Conservation (phyloP, 2,888 invertebrate genomes). For the Escarpia spicata region DNA sequence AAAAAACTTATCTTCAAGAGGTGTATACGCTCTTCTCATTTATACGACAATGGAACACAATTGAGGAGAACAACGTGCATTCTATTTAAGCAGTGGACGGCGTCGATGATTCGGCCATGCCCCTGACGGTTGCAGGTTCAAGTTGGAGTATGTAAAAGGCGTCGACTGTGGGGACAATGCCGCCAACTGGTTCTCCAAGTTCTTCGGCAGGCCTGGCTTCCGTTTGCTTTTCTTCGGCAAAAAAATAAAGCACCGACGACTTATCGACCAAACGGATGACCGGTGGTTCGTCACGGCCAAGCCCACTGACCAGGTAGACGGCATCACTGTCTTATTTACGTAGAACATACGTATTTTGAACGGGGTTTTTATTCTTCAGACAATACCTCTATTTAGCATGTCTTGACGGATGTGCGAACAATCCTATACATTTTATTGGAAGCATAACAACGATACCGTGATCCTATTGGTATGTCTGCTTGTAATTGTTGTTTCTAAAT, state of each 20-base stretch:
- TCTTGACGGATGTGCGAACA: not conserved
- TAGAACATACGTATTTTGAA: too few relatives aligned
- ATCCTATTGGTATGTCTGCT: not conserved
- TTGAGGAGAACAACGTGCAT: too few relatives aligned
- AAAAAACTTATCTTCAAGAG: not conserved
- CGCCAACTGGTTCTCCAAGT: slow-evolving; percentile 51
- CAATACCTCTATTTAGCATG: not conserved
- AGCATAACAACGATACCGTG: not conserved
- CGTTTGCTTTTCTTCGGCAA: slow-evolving; percentile 28
- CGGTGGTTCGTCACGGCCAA: not conserved
- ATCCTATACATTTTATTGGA: not conserved
- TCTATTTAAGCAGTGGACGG: too few relatives aligned
- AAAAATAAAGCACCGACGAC: not conserved
- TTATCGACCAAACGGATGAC: not conserved
- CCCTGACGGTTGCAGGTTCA: slow-evolving; percentile 42
- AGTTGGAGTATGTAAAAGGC: slow-evolving; percentile 47
- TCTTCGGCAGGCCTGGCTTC: slow-evolving; percentile 39
- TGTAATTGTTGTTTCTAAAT: not conserved
- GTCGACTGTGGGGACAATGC: slow-evolving; percentile 56
- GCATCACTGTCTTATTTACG: not conserved
- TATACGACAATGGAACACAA: too few relatives aligned
- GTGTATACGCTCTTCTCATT: not conserved
- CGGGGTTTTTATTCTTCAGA: too few relatives aligned
- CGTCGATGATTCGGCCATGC: not conserved
- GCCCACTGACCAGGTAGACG: not conserved